Percentiles rank a stretch among this genome's conserved stretches.
Evolutionary conservation across 1,140 invertebrate genomes (phyloP).

Genomic region (Pollicipes pollicipes): DNA sequence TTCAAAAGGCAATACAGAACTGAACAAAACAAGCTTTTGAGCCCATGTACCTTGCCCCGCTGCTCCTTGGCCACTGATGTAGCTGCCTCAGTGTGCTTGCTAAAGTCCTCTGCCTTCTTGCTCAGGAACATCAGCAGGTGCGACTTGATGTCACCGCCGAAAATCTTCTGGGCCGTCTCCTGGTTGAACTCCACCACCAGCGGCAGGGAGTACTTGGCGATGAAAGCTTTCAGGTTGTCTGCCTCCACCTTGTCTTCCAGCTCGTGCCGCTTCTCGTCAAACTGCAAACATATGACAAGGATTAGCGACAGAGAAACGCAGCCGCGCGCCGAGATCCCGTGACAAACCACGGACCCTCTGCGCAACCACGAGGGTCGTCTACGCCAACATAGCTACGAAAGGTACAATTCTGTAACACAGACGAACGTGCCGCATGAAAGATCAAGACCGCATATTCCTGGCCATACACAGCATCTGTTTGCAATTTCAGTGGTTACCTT

Average conservation of each 20-base stretch:
- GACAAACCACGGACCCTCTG: too few species aligned
- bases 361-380: too few species aligned
- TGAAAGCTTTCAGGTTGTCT: slow-evolving; percentile 60
- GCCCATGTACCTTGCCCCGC: slow-evolving; percentile 57
- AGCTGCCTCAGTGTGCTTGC: slow-evolving; percentile 53
- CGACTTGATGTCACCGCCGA: slow-evolving; percentile 90
- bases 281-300: slow-evolving; percentile 36
- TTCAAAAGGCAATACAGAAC: too few species aligned
- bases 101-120: slow-evolving; percentile 65
- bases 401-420: too few species aligned
- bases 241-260: slow-evolving; percentile 52
- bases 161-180: slow-evolving; percentile 92
- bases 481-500: slow-evolving; percentile 44
- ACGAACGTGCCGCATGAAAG: too few species aligned
- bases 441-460: too few species aligned
- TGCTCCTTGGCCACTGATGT: slow-evolving; percentile 68
- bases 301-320: too few species aligned
- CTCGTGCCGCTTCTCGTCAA: slow-evolving; percentile 76
- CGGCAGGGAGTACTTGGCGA: slow-evolving; percentile 68
- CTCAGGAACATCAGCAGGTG: slow-evolving; percentile 90
- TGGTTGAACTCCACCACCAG: slow-evolving; percentile 95
- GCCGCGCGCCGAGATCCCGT: too few species aligned
- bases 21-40: too few species aligned
- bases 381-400: too few species aligned
- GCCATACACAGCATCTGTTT: too few species aligned